Conservation (phyloP, 2,113 vertebrate species). For the Cyphomyrus plagiostoma region DNA sequence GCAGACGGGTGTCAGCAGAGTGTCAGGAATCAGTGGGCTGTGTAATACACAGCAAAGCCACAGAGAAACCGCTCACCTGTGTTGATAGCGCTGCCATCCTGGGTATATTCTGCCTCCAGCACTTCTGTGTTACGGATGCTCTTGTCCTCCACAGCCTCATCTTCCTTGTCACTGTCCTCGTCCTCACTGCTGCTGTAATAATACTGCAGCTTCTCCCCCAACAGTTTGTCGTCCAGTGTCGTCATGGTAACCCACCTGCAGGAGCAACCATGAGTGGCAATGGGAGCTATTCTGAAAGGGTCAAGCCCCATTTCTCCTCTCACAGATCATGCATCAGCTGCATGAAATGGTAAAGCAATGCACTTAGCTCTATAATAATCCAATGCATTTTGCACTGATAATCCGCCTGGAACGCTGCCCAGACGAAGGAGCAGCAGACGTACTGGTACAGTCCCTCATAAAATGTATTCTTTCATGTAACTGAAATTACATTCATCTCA, state of each 20-base stretch:
- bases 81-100: conserved; percentile 81
- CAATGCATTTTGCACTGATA: neutral
- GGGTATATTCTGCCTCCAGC: conserved; percentile 60
- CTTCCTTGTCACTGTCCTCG: conserved; percentile 85
- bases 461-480: neutral
- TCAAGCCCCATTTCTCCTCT: neutral
- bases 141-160: conserved; percentile 61
- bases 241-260: conserved; percentile 65
- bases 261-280: neutral
- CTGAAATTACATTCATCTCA: neutral
- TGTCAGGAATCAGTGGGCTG: neutral
- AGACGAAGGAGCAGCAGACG: neutral
- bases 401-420: neutral
- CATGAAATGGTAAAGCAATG: neutral
- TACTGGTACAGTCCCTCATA: neutral
- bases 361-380: neutral
- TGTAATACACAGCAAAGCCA: neutral
- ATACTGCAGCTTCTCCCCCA: conserved; percentile 95
- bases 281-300: neutral
- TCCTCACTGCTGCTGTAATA: conserved; percentile 97
- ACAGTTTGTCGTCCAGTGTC: conserved; percentile 82
- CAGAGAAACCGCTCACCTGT: conserved; percentile 65
- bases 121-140: conserved; percentile 50
- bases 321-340: neutral
- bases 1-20: neutral